phyloP scores from a whole-genome alignment of 2,113 vertebrate genomes.

The Leptosomus discolor region DNA sequence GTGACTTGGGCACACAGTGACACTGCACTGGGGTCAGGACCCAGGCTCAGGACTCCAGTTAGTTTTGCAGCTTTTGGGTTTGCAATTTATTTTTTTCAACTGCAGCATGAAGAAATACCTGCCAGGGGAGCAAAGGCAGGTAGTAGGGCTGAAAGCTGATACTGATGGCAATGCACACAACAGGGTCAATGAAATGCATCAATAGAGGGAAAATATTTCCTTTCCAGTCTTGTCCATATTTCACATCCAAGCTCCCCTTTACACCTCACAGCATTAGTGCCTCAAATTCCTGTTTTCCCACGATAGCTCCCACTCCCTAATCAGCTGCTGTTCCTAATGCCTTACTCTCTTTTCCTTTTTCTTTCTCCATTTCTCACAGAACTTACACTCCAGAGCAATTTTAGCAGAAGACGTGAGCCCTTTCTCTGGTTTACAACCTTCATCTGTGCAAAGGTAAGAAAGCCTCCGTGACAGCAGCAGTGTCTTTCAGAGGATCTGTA shows the following conservation, averaged over 20 bases:
- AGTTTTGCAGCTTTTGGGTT: neutral
- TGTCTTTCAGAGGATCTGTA: neutral
- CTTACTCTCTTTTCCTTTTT: neutral
- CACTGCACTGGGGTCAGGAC: neutral
- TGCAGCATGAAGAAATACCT: neutral
- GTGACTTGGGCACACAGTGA: neutral
- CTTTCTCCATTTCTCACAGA: neutral
- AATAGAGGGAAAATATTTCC: fast-evolving
- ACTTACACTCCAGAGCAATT: neutral
- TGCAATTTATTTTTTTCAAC: neutral
- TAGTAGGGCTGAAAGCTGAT: neutral
- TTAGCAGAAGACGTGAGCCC: neutral
- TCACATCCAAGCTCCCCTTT: neutral
- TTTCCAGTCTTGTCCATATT: neutral
- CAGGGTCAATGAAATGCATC: neutral
- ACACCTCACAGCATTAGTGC: neutral
- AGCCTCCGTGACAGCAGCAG: neutral
- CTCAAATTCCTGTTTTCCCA: neutral
- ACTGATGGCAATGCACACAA: neutral
- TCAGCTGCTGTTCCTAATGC: neutral
- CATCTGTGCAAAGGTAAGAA: neutral
- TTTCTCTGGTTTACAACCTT: neutral
- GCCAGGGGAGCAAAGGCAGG: neutral
- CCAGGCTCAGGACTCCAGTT: fast-evolving
- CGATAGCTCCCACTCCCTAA: neutral